Evolutionary conservation across 2,888 invertebrate genomes (phyloP).

Genomic region (Brachylomia viminalis): DNA sequence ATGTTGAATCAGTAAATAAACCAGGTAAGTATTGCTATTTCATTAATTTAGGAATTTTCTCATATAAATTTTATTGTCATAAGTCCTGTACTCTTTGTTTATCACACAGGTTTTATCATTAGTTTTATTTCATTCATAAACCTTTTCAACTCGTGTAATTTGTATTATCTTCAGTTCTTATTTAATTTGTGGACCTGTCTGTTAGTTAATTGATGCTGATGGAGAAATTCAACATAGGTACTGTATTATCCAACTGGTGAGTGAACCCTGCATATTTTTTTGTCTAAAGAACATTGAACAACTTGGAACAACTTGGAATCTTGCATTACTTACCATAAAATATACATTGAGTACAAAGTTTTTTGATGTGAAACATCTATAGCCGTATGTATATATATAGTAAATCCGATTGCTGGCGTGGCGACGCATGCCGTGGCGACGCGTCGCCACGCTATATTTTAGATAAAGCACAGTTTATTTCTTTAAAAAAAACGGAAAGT

Average conservation of each 20-base stretch:
- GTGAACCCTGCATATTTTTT: background rate
- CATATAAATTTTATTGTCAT: background rate
- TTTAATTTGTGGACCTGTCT: background rate
- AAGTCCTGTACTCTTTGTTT: background rate
- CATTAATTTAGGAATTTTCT: background rate
- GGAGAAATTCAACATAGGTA: background rate
- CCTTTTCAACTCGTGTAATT: background rate
- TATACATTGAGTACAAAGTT: background rate
- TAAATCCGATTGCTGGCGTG: too few relatives aligned
- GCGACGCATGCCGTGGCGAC: too few relatives aligned
- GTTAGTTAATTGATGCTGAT: too few relatives aligned
- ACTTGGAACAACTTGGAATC: background rate
- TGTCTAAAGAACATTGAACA: background rate
- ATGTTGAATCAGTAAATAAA: conserved; percentile 11
- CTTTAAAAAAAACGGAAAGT: too few relatives aligned
- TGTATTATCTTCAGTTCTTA: background rate
- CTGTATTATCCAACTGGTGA: background rate
- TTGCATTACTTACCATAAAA: background rate
- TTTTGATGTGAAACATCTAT: too few relatives aligned
- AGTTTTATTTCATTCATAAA: background rate
- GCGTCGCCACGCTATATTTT: too few relatives aligned
- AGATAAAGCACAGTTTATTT: too few relatives aligned
- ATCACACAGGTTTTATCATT: too few relatives aligned
- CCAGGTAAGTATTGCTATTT: background rate
- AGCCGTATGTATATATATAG: too few relatives aligned